Base-by-base conservation (phyloP, 2,113 vertebrate species). In the Jacana jacana region DNA sequence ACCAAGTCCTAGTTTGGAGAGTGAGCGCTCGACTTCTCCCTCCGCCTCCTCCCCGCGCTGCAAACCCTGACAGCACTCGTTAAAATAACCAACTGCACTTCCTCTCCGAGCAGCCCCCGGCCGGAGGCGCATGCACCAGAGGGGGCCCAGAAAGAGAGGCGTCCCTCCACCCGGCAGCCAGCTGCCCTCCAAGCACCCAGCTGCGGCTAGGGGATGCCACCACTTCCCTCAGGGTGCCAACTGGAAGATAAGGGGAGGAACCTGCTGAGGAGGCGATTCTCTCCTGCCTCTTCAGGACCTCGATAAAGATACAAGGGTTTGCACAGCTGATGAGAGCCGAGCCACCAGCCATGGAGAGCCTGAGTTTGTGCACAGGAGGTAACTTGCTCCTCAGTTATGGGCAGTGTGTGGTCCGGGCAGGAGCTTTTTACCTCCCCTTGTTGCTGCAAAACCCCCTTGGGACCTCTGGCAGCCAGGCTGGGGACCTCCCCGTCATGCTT, bases 1-100 rank as follows among this genome's bases (percentile, higher is more conserved):
- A 65, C 94, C 88, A 95, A 97, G 94, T 97, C 98, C 98, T 98
- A 98, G 97, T 98, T 98, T 98, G 98, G 98, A 96, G 95, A 97
- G 95, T 5, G 2, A 95, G 94, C 2, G 66, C 90, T 65, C 70
- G 60, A 89, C 95, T 96, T 83, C 93, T 96, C 89, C 88, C 88
- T 94, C 91, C 42, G 91, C 94, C 91, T 97, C 94, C 97, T 97
- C 96, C 91, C 92, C 42, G 63, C 37, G 68, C 88, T 81, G 31
- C 81, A 71, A 96, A 91, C 94, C 55, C 96, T 89, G 97, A 96
- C 96, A 96, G 97, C 87, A 91, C 97, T 97, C 89, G 93, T 96
- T 95, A 96, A 98, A 98, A 97, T 94, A 98, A 97, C 97, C 88
- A 51, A 87, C 83, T 44, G 96, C 96, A 97, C 97, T 98, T 98